A percentile compares a stretch with the other conserved stretches of the same genome.
Conservation (phyloP, 2,888 invertebrate species). For the Prenolepis imparis region DNA sequence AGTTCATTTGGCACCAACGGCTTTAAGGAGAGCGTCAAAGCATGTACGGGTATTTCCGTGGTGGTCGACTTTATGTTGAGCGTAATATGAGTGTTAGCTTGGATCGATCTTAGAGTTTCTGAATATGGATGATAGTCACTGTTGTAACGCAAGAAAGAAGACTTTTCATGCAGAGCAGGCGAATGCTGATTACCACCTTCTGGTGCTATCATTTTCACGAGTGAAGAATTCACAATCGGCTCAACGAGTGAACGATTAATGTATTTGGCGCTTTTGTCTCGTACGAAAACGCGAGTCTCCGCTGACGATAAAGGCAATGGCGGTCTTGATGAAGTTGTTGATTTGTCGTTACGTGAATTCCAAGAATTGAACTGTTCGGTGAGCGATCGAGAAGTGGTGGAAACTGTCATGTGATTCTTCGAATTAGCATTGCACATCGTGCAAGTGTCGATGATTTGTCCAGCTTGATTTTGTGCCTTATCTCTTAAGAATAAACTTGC, state of each 20-base stretch:
- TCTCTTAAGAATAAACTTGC: constrained; percentile 55
- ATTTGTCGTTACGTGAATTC: constrained; percentile 7
- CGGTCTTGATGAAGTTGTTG: not conserved
- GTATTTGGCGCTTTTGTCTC: not conserved
- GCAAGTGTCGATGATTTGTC: constrained; percentile 1
- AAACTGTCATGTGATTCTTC: constrained; percentile 2
- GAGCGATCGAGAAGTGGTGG: constrained; percentile 27
- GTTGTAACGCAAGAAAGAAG: constrained; percentile 39
- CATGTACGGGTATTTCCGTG: constrained; percentile 75
- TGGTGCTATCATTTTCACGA: not conserved
- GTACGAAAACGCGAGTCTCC: not conserved
- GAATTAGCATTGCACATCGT: constrained; percentile 6
- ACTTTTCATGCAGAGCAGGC: not conserved
- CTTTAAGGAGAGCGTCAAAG: constrained; percentile 75
- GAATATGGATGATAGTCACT: constrained; percentile 74
- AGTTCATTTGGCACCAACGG: constrained; percentile 76
- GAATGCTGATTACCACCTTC: not conserved
- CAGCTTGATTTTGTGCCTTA: not conserved
- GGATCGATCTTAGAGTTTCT: constrained; percentile 80
- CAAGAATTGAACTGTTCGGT: constrained; percentile 6
- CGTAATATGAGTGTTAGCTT: constrained; percentile 67
- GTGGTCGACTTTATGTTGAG: constrained; percentile 35
- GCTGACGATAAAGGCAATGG: not conserved
- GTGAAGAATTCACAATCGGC: constrained; percentile 1
- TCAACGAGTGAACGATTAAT: constrained; percentile 5